Base-by-base conservation (phyloP, 1,140 invertebrate species). In the Drosophila albomicans region DNA sequence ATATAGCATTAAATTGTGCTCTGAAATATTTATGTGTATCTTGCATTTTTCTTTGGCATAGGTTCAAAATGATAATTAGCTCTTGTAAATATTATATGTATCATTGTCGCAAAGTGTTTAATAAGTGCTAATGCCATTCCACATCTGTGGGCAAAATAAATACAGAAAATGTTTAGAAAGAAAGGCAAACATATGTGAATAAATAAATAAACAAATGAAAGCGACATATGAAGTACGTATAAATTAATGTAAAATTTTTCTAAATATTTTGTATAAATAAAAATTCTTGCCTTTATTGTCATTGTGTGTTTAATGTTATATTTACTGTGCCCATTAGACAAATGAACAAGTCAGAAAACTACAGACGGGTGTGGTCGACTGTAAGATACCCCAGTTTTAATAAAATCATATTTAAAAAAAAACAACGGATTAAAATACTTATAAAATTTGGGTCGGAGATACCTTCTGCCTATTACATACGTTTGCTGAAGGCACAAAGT, bases 101-200 rank as follows among this genome's bases (percentile, higher is more conserved):
- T 38, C 3, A 38, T 38, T 38, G 10, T 38, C 2, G 15, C 15
- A 8, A 49, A 25, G 48, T 11, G 48, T 49, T 11, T 49, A 28
- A 28, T 28, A 49, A 11, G 48, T 28, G 5, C 16, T 25, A 2
- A 67, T 51, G 10, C 28, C 58, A 68, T 68, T 79, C 69, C 64
- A 38, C 52, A 56, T 69, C 30, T 79, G 38, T 28, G 28, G 10
- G 49, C 38, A 61, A 43, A 52, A 16, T 30, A 79, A 79, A 79
- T 74, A 79, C 59, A 64, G 35, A 38, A 32, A 32, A 8, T 32
- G 32, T 32, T 5, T 8, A 32, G 32, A 45, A 2, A 52, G 16
- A 48, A 8, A 35, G n/a, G 20, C 10, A 52, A 11, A 25, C 28
- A 46, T 28, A 28, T 25, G 20, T 3, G 46, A 48, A 11, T 49